Evolutionary conservation across 2,888 invertebrate genomes (phyloP), one percentile per base, ranked within the genome.

Genomic region (Drosophila nigricruria): DNA sequence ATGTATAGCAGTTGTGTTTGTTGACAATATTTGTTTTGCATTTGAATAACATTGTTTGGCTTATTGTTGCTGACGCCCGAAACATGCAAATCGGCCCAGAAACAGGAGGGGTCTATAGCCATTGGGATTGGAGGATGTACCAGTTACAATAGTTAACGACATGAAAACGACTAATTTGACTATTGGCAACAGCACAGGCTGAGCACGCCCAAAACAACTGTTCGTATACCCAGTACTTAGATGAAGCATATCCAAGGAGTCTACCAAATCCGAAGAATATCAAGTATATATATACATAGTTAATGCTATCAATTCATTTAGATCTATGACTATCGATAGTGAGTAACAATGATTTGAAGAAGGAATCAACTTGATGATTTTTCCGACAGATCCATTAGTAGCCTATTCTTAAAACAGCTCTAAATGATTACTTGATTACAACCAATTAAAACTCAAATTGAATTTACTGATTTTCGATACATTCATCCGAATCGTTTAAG

Each of bases 111-210:
- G 25, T 40, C 50, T 45, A 27, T 18, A 45, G 61, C 20, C 34
- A 23, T 20, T 27, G 53, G 53, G 53, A 53, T 38, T 60, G 50
- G 32, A 78, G 70, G 59, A 88, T 88, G 87, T 88, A 79, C 86
- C 87, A 88, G 88, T 88, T 84, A 88, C 88, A 86, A 84, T 84
- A 74, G 83, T 84, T 84, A 88, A 84, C 88, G 84, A 86, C 88
- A 88, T 84, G 84, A 88, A 88, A 81, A 70, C 74, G 74, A 77
- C 79, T 84, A 88, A 86, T 84, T 88, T 86, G 68, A 69, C 72
- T 79, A 88, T 86, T 86, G 81, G 66, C 57, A 66, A 66, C 59
- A 59, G 56, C 58, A 54, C 20, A 20, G 36, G 23, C 18, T 42
- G 38, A 60, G 45, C 32, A 65, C 49, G 49, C 38, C 65, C 65